Base-by-base conservation (phyloP, 2,113 vertebrate species). In the Salvelinus alpinus region DNA sequence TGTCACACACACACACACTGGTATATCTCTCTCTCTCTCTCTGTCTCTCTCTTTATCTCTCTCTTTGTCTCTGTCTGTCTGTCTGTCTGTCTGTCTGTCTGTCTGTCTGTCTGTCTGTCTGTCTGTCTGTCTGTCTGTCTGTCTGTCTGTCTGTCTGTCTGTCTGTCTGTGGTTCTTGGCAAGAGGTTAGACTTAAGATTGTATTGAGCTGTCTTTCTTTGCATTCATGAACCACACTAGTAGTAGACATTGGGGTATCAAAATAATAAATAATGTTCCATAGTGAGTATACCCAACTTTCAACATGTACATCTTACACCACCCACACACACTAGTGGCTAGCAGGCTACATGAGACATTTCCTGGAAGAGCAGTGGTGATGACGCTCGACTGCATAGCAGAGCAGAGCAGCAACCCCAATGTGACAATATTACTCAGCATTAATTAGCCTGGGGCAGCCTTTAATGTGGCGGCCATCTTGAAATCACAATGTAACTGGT, bases 91-190 rank as follows among this genome's bases (percentile, higher is more conserved):
- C 25, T 25, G 25, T 25, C 25, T 25, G 1, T 25, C 25, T 25
- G 25, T 25, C 25, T 25, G 1, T 25, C 25, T 25, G 25, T 25
- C 25, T 25, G 1, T 25, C 25, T 25, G 25, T 25, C 25, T 25
- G 25, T 25, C 25, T 25, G 25, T 25, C 25, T 25, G 25, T 25
- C 25, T 25, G 25, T 25, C 25, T 25, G 25, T 25, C 25, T 25
- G 25, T 25, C 25, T 25, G 25, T 25, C 25, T 25, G 25, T 25
- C 25, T 25, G 25, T 25, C 25, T 25, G 25, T 25, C 25, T 25
- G 25, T 25, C 25, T 1, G 25, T 78, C 77, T 90, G 80, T 90
- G 85, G 81, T 82, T 91, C 80, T 86, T 91, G 82, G 89, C 90
- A 79, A 70, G 31, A 48, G 75, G 66, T 81, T 77, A 76, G 48